These are phyloP conservation scores for Drosophila grimshawi DNA, from an alignment of 1,140 invertebrate genomes.

Conservation along the genomic window DNA sequence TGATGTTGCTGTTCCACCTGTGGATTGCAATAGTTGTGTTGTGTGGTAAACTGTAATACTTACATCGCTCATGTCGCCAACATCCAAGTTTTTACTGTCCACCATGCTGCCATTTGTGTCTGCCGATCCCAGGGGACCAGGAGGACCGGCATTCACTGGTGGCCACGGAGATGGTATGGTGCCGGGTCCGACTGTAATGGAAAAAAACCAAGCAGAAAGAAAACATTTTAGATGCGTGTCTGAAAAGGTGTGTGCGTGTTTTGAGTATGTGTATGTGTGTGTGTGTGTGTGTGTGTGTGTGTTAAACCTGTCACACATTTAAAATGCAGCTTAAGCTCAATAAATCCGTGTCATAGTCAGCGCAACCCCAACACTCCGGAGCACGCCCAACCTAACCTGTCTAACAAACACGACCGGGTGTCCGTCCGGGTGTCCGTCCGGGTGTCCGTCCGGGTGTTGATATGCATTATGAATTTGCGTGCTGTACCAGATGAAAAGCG, in stretches of 20 bases:
- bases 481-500: conserved; percentile 55
- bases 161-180: conserved; percentile 95
- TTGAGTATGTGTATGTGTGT: neutral
- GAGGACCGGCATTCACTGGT: conserved; percentile 85
- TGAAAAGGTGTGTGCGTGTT: neutral
- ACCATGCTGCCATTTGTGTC: conserved; percentile 91
- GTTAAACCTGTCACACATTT: conserved; percentile 12
- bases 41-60: conserved; percentile 64
- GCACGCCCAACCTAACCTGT: conserved; percentile 11
- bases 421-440: conserved; percentile 1
- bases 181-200: conserved; percentile 89
- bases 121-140: conserved; percentile 89
- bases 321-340: conserved; percentile 21
- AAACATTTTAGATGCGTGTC: conserved; percentile 7
- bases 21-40: neutral
- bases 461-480: conserved; percentile 63
- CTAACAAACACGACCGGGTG: conserved; percentile 17
- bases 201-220: conserved; percentile 1
- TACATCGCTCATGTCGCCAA: conserved; percentile 92
- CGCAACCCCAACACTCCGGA: neutral
- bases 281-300: neutral
- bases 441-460: conserved; percentile 30
- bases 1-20: neutral
- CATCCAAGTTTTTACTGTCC: conserved; percentile 92
- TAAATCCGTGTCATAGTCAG: conserved; percentile 42